Base-by-base conservation (phyloP, 2,888 invertebrate species). In the Abrostola triplasia region DNA sequence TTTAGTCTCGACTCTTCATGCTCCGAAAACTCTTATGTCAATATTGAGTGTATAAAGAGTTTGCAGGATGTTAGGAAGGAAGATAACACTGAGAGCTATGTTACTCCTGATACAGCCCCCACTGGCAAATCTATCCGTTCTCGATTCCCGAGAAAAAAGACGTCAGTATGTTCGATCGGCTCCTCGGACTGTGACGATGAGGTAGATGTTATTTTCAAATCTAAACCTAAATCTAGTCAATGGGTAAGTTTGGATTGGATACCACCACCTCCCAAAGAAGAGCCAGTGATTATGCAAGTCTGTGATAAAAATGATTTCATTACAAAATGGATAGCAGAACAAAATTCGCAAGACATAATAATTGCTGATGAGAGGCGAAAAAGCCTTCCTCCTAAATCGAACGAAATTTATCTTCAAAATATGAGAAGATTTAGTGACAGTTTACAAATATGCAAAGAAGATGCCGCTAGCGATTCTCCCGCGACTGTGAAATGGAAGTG, bases 21-120 rank as follows among this genome's bases (percentile, higher is more conserved):
- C 93, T 95, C 95, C 91, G 95, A 95, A 90, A 95, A 94, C 91
- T 94, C 94, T 90, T 95, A 95, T 84, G 94, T 94, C 79, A 95
- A 95, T 87, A 93, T 95, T 84, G 95, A 95, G 77, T 88, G 92
- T 84, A 86, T 94, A 73, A 94, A 93, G 92, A 93, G 94, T 93
- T 94, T 92, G 88, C 92, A 89, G 92, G 94, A 94, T 91, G 92
- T 91, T 82, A 94, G 88, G 88, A 93, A 90, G 88, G 94, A 93
- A 79, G 93, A 93, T 70, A 82, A 77, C 62, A 79, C 79, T 59
- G 91, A 92, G 75, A 84, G 84, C 78, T 77, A 84, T 79, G 67
- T 84, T 49, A 88, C 84, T 81, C 85, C 88, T 61, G 93, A 93
- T 77, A 82, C 87, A 77, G 85, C 90, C 59, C 88, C 92, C 61